Conservation (phyloP, 2,797 vertebrate species). For the Lacerta viridis region DNA sequence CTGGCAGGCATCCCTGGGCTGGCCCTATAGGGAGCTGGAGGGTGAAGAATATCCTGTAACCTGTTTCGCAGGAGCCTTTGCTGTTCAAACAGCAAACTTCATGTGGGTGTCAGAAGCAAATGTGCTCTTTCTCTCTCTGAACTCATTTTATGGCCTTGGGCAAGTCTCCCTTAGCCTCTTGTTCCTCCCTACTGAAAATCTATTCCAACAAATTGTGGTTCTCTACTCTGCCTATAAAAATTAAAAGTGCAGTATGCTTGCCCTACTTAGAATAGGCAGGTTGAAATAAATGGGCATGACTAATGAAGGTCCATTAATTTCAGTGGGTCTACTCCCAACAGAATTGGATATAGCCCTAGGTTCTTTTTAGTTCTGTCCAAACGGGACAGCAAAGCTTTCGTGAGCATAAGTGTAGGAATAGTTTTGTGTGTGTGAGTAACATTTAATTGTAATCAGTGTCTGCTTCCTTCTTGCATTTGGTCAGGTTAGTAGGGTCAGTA, state of each 20-base stretch:
- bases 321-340: no score
- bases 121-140: neutral
- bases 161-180: neutral
- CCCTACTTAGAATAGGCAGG: no score
- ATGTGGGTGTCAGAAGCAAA: neutral
- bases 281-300: no score
- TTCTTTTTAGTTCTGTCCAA: neutral
- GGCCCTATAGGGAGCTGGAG: neutral
- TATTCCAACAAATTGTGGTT: neutral
- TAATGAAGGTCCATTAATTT: no score
- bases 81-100: neutral
- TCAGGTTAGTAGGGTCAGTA: no score
- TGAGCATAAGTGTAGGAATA: neutral
- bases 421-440: neutral
- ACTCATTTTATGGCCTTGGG: neutral
- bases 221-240: neutral
- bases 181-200: neutral
- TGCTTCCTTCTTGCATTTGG: neutral
- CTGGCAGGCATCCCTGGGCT: neutral
- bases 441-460: neutral
- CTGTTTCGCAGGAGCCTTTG: neutral
- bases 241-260: neutral
- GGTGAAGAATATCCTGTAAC: neutral
- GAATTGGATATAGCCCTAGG: no score
- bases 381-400: neutral